These are phyloP conservation scores for Euphonia xanthogaster DNA, from an alignment of 2,797 vertebrate species.

Conservation along the genomic window DNA sequence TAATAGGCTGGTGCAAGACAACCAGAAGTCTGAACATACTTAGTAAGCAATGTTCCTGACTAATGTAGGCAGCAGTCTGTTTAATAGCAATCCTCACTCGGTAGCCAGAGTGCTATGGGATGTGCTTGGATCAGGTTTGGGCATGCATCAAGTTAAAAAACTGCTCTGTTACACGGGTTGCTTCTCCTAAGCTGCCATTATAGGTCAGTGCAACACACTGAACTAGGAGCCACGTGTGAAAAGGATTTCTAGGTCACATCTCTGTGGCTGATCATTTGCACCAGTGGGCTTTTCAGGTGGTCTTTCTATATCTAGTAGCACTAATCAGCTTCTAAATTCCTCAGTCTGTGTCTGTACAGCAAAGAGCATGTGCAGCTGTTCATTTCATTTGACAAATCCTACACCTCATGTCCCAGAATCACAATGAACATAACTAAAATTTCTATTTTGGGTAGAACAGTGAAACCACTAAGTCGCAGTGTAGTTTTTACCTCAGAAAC, in stretches of 20 bases:
- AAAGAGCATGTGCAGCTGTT: conserved; percentile 36
- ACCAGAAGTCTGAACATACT: conserved; percentile 55
- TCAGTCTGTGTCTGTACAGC: not conserved
- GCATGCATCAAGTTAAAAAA: conserved; percentile 31
- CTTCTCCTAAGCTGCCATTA: conserved; percentile 13
- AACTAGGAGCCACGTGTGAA: not conserved
- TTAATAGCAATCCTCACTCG: not conserved
- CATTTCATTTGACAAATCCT: conserved; percentile 33
- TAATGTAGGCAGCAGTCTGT: conserved; percentile 33
- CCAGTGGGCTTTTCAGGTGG: conserved; percentile 16
- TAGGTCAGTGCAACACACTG: not conserved
- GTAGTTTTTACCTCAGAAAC: not conserved
- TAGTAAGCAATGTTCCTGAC: conserved; percentile 64
- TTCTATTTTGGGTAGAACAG: not conserved
- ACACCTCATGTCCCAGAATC: conserved; percentile 22
- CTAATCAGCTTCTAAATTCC: conserved; percentile 40
- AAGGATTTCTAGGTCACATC: conserved; percentile 18
- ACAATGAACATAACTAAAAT: not conserved
- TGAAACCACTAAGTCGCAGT: not conserved
- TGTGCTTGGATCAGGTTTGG: conserved; percentile 56
- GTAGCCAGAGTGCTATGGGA: conserved; percentile 46
- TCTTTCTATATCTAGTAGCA: conserved; percentile 33
- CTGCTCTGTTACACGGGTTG: not conserved
- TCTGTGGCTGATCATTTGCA: not conserved
- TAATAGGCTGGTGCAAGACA: conserved; percentile 40